Evolutionary conservation across 2,113 vertebrate genomes (phyloP).

Genomic region (Mormyrus lacerda): DNA sequence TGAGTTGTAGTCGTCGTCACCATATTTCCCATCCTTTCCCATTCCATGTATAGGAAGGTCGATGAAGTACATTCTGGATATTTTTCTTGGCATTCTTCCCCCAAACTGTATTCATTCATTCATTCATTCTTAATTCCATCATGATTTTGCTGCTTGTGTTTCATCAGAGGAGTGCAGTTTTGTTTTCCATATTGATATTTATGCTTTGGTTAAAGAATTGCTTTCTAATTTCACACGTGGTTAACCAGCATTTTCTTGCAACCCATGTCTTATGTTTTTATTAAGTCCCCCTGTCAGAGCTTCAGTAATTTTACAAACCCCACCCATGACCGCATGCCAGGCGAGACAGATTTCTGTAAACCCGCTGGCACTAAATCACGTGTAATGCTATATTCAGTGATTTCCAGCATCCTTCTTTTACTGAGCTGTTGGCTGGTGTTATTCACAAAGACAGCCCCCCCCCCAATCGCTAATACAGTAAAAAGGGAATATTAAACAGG

Average conservation of each 20-base stretch:
- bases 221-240: constrained; percentile 63
- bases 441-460: not conserved
- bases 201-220: constrained; percentile 53
- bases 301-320: constrained; percentile 32
- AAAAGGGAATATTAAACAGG: not conserved
- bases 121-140: constrained; percentile 40
- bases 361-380: not conserved
- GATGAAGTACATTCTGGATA: constrained; percentile 9
- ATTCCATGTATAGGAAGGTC: not conserved
- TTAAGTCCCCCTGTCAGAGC: constrained; percentile 51
- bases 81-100: constrained; percentile 32
- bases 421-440: not conserved
- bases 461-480: not conserved
- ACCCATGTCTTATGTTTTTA: constrained; percentile 35
- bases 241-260: constrained; percentile 36
- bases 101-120: constrained; percentile 38
- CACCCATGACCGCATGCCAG: not conserved
- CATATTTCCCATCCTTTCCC: not conserved
- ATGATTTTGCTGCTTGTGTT: constrained; percentile 27
- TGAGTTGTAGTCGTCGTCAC: not conserved
- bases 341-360: not conserved
- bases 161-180: constrained; percentile 25
- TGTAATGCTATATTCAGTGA: not conserved
- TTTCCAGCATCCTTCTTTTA: not conserved
- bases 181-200: constrained; percentile 44